A percentile compares a stretch with the other conserved stretches of the same genome.
These are phyloP conservation scores for Metopia argyrocephala DNA, from an alignment of 2,888 invertebrate species.

Conservation along the genomic window DNA sequence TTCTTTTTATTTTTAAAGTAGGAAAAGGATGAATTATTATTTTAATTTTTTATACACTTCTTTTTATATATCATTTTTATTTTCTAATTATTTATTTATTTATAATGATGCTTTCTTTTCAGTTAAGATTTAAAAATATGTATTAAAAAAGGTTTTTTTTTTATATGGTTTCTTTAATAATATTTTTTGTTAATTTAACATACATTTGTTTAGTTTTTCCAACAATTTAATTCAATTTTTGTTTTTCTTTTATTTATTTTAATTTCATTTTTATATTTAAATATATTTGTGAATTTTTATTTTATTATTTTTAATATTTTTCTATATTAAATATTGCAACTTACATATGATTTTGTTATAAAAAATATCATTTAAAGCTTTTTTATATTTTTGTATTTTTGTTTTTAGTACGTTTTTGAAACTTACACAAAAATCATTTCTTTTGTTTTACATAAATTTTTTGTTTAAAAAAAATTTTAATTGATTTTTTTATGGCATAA, in stretches of 20 bases:
- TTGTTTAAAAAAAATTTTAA: conserved; percentile 10
- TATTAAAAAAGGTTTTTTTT: conserved; percentile 17
- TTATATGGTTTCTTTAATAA: conserved; percentile 19
- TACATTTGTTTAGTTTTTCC: conserved; percentile 32
- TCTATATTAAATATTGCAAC: conserved; percentile 60
- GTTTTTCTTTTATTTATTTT: conserved; percentile 37
- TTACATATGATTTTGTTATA: conserved; percentile 57
- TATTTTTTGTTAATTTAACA: conserved; percentile 36
- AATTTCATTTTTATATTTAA: conserved; percentile 28
- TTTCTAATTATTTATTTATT: conserved; percentile 11
- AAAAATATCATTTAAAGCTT: conserved; percentile 60
- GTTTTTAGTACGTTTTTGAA: conserved; percentile 52
- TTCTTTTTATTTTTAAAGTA: too few relatives aligned
- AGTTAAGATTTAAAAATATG: conserved; percentile 5
- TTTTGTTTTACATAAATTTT: not conserved
- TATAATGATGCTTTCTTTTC: not conserved
- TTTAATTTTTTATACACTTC: too few relatives aligned
- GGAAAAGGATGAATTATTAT: too few relatives aligned
- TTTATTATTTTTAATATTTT: conserved; percentile 42
- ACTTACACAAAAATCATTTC: conserved; percentile 53
- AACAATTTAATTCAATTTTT: not conserved
- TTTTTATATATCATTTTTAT: not conserved
- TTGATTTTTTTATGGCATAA: conserved; percentile 13
- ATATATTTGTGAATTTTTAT: conserved; percentile 37
- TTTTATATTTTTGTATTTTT: conserved; percentile 44